These are phyloP conservation scores for Myopa tessellatipennis DNA, from an alignment of 2,888 invertebrate genomes.

Conservation along the genomic window DNA sequence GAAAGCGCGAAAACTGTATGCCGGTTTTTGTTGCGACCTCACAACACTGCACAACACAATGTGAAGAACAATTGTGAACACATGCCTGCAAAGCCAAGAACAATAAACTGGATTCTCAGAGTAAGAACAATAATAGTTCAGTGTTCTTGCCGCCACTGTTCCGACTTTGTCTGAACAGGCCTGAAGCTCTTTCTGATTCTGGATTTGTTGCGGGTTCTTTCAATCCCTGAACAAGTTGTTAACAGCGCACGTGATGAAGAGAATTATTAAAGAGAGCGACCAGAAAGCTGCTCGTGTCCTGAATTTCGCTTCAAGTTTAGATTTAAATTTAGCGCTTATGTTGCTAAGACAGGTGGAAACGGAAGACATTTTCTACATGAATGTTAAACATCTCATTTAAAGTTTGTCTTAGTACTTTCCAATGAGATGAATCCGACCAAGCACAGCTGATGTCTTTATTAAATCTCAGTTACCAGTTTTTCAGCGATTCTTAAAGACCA, in stretches of 20 bases:
- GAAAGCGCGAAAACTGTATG: neutral
- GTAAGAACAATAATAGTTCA: neutral
- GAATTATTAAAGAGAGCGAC: too few relatives aligned
- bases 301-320: too few relatives aligned
- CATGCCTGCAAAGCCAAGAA: neutral
- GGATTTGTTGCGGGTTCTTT: neutral
- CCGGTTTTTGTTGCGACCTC: neutral
- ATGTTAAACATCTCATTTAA: too few relatives aligned
- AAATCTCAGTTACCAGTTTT: conserved; percentile 8
- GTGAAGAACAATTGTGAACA: conserved; percentile 16
- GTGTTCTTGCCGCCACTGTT: conserved; percentile 6
- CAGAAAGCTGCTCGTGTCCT: too few relatives aligned
- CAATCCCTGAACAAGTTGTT: too few relatives aligned
- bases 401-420: too few relatives aligned
- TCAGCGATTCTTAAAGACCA: conserved; percentile 6
- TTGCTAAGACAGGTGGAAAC: too few relatives aligned
- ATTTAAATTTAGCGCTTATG: too few relatives aligned
- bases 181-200: neutral
- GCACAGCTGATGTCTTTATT: neutral
- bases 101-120: conserved; percentile 9
- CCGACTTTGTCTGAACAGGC: neutral
- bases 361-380: too few relatives aligned
- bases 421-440: too few relatives aligned
- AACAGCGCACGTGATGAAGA: too few relatives aligned
- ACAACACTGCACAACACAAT: conserved; percentile 24